Evolutionary conservation across 2,888 invertebrate species (phyloP).

Genomic region (Choristoneura rosaceana): DNA sequence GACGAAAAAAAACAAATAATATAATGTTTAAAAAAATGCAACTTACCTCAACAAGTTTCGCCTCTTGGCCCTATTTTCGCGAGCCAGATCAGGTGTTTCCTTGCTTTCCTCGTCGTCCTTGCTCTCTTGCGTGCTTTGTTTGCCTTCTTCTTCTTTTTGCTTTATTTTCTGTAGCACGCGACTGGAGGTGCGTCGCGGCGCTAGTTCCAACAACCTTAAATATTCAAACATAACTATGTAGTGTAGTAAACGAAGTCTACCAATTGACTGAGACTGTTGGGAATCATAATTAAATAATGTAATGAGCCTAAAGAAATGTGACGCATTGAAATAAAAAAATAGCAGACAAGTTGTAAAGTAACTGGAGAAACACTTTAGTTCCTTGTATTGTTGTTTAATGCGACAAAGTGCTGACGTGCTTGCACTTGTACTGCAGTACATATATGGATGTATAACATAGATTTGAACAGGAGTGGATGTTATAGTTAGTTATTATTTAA

Average conservation of each 20-base stretch:
- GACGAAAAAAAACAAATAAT: too few relatives aligned
- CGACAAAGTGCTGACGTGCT: too few relatives aligned
- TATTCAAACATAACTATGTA: not conserved
- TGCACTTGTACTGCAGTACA: too few relatives aligned
- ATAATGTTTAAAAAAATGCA: too few relatives aligned
- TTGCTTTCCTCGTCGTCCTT: conserved; percentile 79
- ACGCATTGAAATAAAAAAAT: not conserved
- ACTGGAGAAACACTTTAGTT: too few relatives aligned
- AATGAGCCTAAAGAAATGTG: not conserved
- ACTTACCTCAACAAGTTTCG: conserved; percentile 77
- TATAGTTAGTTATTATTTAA: too few relatives aligned
- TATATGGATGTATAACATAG: too few relatives aligned
- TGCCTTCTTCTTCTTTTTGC: conserved; percentile 79
- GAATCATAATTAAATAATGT: too few relatives aligned
- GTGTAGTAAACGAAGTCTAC: not conserved
- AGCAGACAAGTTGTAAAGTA: not conserved
- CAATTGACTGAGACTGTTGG: not conserved
- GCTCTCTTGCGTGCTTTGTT: conserved; percentile 66
- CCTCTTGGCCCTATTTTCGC: conserved; percentile 83
- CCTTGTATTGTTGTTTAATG: too few relatives aligned
- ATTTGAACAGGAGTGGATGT: too few relatives aligned
- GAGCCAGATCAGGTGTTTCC: conserved; percentile 73
- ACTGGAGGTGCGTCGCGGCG: conserved; percentile 88
- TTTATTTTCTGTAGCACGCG: conserved; percentile 87
- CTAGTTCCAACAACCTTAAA: conserved; percentile 86